Base-by-base conservation (phyloP, 2,888 invertebrate genomes). In the Chaitophorus viminalis region DNA sequence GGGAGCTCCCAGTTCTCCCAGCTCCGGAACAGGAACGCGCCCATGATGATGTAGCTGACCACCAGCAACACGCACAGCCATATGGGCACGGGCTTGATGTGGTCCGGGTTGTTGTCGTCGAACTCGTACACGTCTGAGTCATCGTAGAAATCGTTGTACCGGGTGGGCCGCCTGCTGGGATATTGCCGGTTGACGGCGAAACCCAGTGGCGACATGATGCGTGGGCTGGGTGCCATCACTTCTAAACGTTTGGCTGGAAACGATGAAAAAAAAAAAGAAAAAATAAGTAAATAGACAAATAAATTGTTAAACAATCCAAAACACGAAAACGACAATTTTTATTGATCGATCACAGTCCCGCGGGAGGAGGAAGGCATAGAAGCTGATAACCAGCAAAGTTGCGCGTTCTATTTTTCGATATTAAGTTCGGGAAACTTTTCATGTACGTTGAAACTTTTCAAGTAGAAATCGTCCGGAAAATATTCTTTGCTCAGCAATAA, bases 1-100 rank as follows among this genome's bases (percentile, higher is more conserved):
- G 97, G 93, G 91, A 95, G 96, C 0, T 94, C 93, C 98, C 98
- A 98, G 33, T 93, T 92, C 92, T 98, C 97, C 96, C 97, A 97
- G 78, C 94, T 93, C 90, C 94, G 94, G 92, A 98, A 98, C 18
- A 98, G 93, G 90, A 95, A 96, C 3, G 97, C 97, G 25, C 98
- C 97, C 0, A 95, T 96, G 86, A 97, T 93, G 90, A 98, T 97
- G 92, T 98, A 98, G 89, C 96, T 95, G 39, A 97, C 94, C 39
- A 97, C 97, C 77, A 97, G 93, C 90, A 96, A 95, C 86, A 97
- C 95, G 91, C 97, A 97, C 89, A 97, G 92, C 96, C 96, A 96
- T 90, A 97, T 97, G 0, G 97, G 97, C 14, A 97, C 97, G 0
- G 96, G 96, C 90, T 93, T 93, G 82, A 93, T 91, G 92, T 94